Evolutionary conservation across 2,113 vertebrate species (phyloP).

Genomic region (human): DNA sequence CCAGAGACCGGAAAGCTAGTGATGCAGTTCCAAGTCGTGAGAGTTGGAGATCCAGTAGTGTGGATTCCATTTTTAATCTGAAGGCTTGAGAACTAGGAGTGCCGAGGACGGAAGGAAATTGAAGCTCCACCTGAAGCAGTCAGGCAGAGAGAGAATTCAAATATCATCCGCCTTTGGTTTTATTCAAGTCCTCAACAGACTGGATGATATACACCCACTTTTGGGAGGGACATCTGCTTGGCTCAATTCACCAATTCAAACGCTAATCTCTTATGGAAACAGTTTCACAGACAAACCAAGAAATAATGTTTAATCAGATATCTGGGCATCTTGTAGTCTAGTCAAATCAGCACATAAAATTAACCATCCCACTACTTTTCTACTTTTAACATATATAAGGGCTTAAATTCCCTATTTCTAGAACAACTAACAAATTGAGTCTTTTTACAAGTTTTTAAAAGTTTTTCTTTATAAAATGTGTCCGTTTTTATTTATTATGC

Average conservation of each 20-base stretch:
- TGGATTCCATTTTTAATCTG: neutral
- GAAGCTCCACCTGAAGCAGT: neutral
- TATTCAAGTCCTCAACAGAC: neutral
- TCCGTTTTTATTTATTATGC: neutral
- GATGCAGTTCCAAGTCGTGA: neutral
- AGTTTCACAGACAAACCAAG: neutral
- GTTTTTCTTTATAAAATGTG: neutral
- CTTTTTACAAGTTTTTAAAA: neutral
- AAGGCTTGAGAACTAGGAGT: neutral
- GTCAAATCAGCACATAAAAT: neutral
- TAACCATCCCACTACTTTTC: neutral
- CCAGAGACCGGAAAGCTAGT: neutral
- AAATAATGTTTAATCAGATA: neutral
- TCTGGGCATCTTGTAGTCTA: neutral
- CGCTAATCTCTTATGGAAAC: neutral
- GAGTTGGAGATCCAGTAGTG: accelerated
- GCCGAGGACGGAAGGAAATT: neutral
- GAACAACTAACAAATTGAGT: neutral
- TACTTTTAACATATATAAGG: neutral
- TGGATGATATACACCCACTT: neutral
- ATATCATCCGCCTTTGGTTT: neutral
- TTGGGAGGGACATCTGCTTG: neutral
- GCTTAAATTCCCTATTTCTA: neutral
- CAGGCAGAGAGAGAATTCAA: neutral
- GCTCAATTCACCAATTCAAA: neutral